phyloP scores from a whole-genome alignment of 2,888 invertebrate species.

The Thereva unica region DNA sequence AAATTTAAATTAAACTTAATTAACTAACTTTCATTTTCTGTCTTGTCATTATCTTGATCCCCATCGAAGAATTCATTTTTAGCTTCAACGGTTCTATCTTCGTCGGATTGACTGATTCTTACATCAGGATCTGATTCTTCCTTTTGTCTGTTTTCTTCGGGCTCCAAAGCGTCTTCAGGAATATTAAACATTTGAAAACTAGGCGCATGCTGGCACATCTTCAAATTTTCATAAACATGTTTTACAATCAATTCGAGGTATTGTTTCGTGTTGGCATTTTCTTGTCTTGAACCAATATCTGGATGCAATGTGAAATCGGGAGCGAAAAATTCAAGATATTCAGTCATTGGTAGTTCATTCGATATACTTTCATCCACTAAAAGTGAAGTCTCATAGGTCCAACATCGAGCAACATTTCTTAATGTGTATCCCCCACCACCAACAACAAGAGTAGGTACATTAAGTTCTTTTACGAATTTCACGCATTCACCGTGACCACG shows the following conservation, averaged over 20 bases:
- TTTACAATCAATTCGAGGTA: conserved; percentile 87
- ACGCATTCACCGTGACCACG: conserved; percentile 98
- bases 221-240: conserved; percentile 89
- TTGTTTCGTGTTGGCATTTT: conserved; percentile 94
- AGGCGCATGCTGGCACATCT: conserved; percentile 90
- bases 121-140: conserved; percentile 86
- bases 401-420: conserved; percentile 95
- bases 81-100: conserved; percentile 80
- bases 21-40: conserved; percentile 55
- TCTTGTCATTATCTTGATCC: conserved; percentile 86
- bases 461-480: conserved; percentile 88
- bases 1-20: conserved; percentile 48
- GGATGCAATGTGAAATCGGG: conserved; percentile 97
- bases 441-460: conserved; percentile 88
- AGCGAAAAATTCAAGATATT: conserved; percentile 96
- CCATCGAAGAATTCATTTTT: conserved; percentile 90
- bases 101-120: conserved; percentile 74
- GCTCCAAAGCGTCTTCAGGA: conserved; percentile 78
- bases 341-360: conserved; percentile 93
- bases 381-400: conserved; percentile 98
- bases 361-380: conserved; percentile 90
- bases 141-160: conserved; percentile 66
- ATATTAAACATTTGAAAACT: conserved; percentile 98
- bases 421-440: conserved; percentile 87
- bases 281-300: conserved; percentile 81